Evolutionary conservation across 30 jellyfish, hydroid and myxozoan species (phyloP).

Genomic region (Turritopsis rubra): DNA sequence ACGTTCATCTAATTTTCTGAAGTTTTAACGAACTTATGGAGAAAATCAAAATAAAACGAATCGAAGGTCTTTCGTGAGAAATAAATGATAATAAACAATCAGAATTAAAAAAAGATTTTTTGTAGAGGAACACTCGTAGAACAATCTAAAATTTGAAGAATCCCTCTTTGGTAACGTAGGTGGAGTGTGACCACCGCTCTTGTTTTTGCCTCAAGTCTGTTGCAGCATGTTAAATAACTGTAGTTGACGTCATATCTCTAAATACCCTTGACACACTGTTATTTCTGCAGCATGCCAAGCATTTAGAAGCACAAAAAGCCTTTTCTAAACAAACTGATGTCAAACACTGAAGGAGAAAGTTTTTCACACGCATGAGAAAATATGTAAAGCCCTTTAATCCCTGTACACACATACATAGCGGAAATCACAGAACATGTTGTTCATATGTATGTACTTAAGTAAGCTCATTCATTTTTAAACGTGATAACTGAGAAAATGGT

Average conservation of each 20-base stretch:
- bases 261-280: neutral
- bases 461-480: neutral
- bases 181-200: neutral
- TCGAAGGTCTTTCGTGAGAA: too few relatives aligned
- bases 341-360: neutral
- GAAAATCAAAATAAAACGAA: neutral
- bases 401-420: neutral
- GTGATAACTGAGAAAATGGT: neutral
- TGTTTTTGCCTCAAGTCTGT: neutral
- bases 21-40: too few relatives aligned
- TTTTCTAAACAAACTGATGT: neutral
- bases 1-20: neutral
- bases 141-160: neutral
- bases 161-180: neutral
- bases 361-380: slow-evolving; percentile 11
- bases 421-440: neutral
- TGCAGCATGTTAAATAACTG: neutral
- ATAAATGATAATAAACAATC: neutral
- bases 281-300: neutral
- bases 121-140: neutral
- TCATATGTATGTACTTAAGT: neutral
- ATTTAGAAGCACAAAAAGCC: neutral
- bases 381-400: neutral
- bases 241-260: slow-evolving; percentile 7
- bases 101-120: neutral